phyloP scores from a whole-genome alignment of 37 sponge, comb jelly and placozoan genomes.

The Aphrocallistes beatrix region DNA sequence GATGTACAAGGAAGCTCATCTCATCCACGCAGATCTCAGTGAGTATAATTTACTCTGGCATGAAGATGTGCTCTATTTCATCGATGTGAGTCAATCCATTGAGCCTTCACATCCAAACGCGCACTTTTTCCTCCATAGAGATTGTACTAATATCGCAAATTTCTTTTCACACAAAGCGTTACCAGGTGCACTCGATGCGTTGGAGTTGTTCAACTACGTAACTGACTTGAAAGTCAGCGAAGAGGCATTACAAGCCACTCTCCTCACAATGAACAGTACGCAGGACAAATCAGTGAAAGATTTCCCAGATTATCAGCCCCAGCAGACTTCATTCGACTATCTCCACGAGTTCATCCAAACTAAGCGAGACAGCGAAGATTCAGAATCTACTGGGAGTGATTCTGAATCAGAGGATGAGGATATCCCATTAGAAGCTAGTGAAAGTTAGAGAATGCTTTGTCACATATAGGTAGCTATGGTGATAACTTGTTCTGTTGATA shows the following conservation, averaged over 20 bases:
- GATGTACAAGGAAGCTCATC: slow-evolving; percentile 63
- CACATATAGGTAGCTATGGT: too few species aligned
- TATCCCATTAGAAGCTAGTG: too few species aligned
- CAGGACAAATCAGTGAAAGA: not conserved
- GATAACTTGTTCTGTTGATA: too few species aligned
- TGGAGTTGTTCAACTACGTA: slow-evolving; percentile 59
- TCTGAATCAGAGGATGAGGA: not conserved
- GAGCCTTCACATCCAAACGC: slow-evolving; percentile 76
- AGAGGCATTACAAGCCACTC: not conserved
- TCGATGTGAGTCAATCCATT: slow-evolving; percentile 92
- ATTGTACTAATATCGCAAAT: slow-evolving; percentile 59
- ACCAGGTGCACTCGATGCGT: slow-evolving; percentile 29
- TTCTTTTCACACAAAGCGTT: slow-evolving; percentile 51
- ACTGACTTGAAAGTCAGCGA: slow-evolving; percentile 8
- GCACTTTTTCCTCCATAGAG: slow-evolving; percentile 77
- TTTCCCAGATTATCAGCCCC: not conserved
- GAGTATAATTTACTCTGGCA: slow-evolving; percentile 93
- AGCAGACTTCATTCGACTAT: not conserved
- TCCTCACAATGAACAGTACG: not conserved
- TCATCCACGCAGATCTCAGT: slow-evolving; percentile 91
- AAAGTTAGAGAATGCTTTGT: too few species aligned
- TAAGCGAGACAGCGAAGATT: not conserved
- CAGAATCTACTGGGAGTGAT: not conserved
- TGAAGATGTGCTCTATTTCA: slow-evolving; percentile 57
- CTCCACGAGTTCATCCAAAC: not conserved